Percentiles rank a stretch among this genome's conserved stretches.
Evolutionary conservation across 2,113 vertebrate species (phyloP).

Genomic region (Isurus oxyrinchus): DNA sequence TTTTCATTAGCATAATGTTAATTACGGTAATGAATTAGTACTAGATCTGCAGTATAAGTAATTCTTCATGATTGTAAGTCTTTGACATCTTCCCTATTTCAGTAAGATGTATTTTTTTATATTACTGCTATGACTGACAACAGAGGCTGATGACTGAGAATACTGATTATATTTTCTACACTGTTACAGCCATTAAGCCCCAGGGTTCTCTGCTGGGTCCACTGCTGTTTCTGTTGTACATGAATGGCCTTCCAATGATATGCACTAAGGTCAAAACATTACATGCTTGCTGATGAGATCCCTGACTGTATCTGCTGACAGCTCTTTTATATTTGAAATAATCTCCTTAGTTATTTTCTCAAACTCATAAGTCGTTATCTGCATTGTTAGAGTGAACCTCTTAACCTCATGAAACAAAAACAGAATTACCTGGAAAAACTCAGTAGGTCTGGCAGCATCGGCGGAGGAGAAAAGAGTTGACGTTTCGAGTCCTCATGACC

Average conservation of each 20-base stretch:
- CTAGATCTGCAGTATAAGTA: neutral
- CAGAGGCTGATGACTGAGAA: neutral
- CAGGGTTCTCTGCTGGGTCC: neutral
- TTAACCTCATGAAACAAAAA: neutral
- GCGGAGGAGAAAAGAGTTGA: too few relatives aligned
- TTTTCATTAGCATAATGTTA: neutral
- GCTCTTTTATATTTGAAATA: neutral
- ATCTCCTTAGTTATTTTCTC: neutral
- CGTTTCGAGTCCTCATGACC: too few relatives aligned
- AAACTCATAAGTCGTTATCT: neutral
- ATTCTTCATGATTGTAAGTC: neutral
- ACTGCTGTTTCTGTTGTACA: neutral
- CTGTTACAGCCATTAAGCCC: neutral
- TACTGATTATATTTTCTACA: neutral
- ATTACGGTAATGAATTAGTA: neutral
- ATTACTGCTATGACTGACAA: neutral
- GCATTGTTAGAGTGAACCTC: neutral
- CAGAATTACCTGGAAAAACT: too few relatives aligned
- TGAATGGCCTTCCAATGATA: neutral
- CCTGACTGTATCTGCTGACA: neutral
- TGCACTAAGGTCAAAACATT: neutral
- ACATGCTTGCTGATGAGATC: neutral
- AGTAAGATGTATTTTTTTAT: neutral
- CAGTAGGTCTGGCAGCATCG: too few relatives aligned
- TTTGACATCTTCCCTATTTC: neutral